Evolutionary conservation across 2,797 vertebrate genomes (phyloP), one percentile per base, ranked within the genome.

Genomic region (Synaphobranchus kaupii): DNA sequence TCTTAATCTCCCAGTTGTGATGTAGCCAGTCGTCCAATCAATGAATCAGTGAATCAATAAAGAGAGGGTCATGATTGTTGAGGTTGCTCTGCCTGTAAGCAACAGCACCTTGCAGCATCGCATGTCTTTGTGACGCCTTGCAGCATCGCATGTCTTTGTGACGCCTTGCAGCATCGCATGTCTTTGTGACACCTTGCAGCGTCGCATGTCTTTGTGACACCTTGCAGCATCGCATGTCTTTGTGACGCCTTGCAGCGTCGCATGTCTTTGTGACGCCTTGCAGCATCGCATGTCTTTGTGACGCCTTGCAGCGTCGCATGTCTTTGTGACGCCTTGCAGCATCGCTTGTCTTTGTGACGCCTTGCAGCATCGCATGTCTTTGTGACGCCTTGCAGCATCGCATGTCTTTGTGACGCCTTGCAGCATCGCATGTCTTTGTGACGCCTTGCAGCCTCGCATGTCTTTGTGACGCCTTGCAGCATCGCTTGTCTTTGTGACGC

Each of bases 1-100:
- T 89, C 87, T 91, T 90, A 89, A 90, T 92, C 86, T 90, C 87
- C 88, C 86, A 86, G 83, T 90, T 83, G 86, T 85, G 86, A 88
- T 90, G 87, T 81, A 88, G 87, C 84, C 73, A 85, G 88, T 83
- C 85, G 87, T 88, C 58, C 52, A 83, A 80, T 28, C 83, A 8
- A 47, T 44, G 5, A 78, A 78, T 78, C 87, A 87, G 73, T 50
- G 56, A 85, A 88, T 83, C 85, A 87, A 88, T 76, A 54, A 84
- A 88, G 22, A 78, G 31, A 86, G 68, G 85, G 81, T 88, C 86
- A 88, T 92, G 88, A 82, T 90, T 87, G 87, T 60, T 86, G 76
- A 87, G 86, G 89, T 92, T 89, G 87, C 89, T 71, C 87, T 86
- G 88, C 83, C 89, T 82, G 76, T 83, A 88, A 83, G 34, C 82